Evolutionary conservation across 2,797 vertebrate genomes (phyloP), one percentile per base, ranked within the genome.

Genomic region (Characodon lateralis): DNA sequence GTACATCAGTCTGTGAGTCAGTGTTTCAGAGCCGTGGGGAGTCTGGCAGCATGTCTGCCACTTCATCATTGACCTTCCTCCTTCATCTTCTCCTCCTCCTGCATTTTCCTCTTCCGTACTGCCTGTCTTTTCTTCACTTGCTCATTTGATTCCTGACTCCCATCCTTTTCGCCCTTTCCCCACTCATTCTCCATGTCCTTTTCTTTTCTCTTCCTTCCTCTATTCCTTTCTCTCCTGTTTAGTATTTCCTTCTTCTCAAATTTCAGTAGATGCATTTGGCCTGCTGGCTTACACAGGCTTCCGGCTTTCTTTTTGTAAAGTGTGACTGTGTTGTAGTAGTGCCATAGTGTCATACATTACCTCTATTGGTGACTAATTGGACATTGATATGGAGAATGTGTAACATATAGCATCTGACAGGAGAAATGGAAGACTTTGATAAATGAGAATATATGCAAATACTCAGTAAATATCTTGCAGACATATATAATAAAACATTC

Each of bases 41-140:
- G 85, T 87, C 89, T 88, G 86, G 79, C 87, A 84, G 79, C 51
- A 56, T 71, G 81, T 89, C 88, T 88, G 81, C 80, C 85, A 87
- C 89, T 87, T 89, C 87, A 90, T 89, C 80, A 82, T 78, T 89
- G 88, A 90, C 90, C 91, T 91, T 91, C 85, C 83, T 89, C 77
- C 73, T 84, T 77, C 80, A 74, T 76, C 84, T 87, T 73, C 72
- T 83, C 69, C 73, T 89, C 84, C 87, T 88, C 87, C 85, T 22
- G 83, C 83, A 82, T 73, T 77, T 58, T 81, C 76, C 77, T 82
- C 63, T 73, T 55, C 50, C 73, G 59, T 65, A 51, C 76, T 73
- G 63, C 69, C 73, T 82, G 78, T 78, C 63, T 83, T 79, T 68
- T 46, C 81, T 74, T 69, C 76, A 22, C 46, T 91, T 48, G 68